Percentiles rank a stretch among this genome's conserved stretches.
Conservation (phyloP, 2,797 vertebrate genomes). For the Thamnophis elegans region DNA sequence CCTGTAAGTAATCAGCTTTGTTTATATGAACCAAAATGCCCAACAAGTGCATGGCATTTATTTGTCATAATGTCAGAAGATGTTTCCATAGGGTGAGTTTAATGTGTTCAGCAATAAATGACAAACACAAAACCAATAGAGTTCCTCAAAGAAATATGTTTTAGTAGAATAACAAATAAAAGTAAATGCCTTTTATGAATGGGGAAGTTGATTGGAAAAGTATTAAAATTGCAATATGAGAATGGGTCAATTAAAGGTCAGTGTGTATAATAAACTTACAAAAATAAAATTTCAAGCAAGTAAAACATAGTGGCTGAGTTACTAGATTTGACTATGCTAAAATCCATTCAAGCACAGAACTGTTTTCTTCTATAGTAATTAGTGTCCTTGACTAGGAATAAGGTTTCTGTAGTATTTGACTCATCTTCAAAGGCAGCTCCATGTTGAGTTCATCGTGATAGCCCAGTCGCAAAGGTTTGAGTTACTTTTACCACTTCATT, state of each 20-base stretch:
- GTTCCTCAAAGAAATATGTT: not conserved
- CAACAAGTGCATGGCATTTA: not conserved
- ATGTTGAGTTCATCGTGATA: not conserved
- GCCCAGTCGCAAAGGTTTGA: not conserved
- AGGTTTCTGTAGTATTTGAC: not conserved
- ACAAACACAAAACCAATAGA: not conserved
- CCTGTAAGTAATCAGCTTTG: conserved; percentile 72
- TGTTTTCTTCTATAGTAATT: not conserved
- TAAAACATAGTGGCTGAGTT: not conserved
- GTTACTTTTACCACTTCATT: not conserved
- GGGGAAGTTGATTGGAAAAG: not conserved
- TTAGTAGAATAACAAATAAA: not conserved
- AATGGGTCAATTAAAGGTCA: not conserved
- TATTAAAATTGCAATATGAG: not conserved
- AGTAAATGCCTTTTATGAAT: not conserved
- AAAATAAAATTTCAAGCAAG: not conserved
- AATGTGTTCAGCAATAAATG: not conserved
- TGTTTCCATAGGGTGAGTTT: not conserved
- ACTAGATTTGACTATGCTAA: not conserved
- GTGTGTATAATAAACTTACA: not conserved
- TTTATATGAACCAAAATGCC: not conserved
- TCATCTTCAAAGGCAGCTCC: not conserved
- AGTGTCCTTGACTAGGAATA: not conserved
- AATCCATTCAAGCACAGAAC: not conserved
- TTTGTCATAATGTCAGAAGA: not conserved